Percentiles rank a stretch among this genome's conserved stretches.
These are phyloP conservation scores for Vireo altiloquus DNA, from an alignment of 2,113 vertebrate species.

Conservation along the genomic window DNA sequence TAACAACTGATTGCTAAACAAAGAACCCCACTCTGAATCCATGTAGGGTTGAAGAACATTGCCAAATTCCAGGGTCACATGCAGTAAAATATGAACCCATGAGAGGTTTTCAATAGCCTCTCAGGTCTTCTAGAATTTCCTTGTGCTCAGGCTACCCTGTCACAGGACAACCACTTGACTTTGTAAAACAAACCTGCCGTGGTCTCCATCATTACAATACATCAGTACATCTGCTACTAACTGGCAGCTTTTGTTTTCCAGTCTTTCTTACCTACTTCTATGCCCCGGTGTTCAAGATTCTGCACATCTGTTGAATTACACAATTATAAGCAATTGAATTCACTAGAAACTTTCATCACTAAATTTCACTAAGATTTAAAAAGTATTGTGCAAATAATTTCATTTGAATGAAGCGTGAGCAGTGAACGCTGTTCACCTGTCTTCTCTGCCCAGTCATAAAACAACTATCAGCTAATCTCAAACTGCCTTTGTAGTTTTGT, in stretches of 20 bases:
- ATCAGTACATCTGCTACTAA: not conserved
- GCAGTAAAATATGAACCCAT: not conserved
- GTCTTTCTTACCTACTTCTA: not conserved
- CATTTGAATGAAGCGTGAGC: not conserved
- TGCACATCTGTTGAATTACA: not conserved
- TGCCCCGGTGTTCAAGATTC: not conserved
- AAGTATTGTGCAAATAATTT: not conserved
- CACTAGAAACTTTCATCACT: not conserved
- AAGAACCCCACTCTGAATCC: not conserved
- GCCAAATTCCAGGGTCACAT: not conserved
- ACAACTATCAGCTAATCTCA: not conserved
- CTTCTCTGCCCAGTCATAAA: not conserved
- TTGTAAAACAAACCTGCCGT: not conserved
- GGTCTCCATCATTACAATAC: not conserved
- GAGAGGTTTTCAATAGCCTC: not conserved
- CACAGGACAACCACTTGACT: not conserved
- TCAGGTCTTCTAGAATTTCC: not conserved
- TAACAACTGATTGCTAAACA: not conserved
- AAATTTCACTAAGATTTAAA: not conserved
- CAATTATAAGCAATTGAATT: not conserved
- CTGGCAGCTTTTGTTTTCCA: not conserved
- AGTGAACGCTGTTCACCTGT: not conserved
- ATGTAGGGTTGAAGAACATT: rapidly evolving
- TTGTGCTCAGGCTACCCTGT: not conserved
- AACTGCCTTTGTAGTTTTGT: not conserved